phyloP scores from a whole-genome alignment of 2,113 vertebrate species.

The Numida meleagris region DNA sequence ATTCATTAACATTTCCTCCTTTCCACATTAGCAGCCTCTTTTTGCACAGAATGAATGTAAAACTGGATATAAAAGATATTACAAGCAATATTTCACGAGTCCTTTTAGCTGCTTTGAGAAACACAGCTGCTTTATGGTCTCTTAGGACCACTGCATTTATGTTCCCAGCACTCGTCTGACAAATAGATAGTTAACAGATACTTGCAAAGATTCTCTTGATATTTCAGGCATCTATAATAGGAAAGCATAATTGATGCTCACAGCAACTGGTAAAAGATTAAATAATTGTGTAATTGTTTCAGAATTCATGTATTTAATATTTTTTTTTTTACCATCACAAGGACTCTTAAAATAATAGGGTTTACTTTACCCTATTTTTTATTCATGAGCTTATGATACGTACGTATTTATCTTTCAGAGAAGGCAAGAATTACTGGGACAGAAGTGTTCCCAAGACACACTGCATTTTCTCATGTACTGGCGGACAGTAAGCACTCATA shows the following conservation, averaged over 20 bases:
- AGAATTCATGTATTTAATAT: background rate
- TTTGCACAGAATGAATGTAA: constrained; percentile 35
- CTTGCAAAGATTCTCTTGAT: constrained; percentile 27
- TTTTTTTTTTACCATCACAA: background rate
- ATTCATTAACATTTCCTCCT: constrained; percentile 39
- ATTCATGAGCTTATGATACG: background rate
- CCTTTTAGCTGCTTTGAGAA: constrained; percentile 38
- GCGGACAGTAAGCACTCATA: background rate
- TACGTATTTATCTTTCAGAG: background rate
- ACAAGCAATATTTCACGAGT: background rate
- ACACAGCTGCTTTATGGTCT: constrained; percentile 12
- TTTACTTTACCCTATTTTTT: constrained; percentile 9
- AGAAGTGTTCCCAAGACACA: background rate
- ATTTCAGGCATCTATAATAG: background rate
- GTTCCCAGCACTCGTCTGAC: background rate
- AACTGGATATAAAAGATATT: constrained; percentile 22
- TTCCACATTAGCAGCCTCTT: constrained; percentile 38
- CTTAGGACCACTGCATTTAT: background rate
- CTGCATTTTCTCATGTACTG: background rate
- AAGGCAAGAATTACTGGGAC: background rate
- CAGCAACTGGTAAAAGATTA: background rate
- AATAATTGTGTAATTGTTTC: background rate
- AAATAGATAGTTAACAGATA: constrained; percentile 26
- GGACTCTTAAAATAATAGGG: background rate
- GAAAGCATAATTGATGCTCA: background rate